Conservation (phyloP, 92 coral and sea anemone genomes). For the Phenganax marumi region DNA sequence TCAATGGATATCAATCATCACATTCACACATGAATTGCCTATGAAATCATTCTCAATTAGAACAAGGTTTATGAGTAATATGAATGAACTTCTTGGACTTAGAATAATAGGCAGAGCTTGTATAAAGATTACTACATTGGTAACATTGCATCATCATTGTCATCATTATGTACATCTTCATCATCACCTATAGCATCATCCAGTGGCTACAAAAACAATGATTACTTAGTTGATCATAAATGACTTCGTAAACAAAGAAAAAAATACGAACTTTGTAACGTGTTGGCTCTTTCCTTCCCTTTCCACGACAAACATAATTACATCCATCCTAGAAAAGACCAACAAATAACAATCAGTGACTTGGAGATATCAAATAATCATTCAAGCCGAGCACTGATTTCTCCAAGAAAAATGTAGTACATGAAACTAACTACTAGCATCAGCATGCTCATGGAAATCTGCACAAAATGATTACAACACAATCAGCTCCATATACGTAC, state of each 20-base stretch:
- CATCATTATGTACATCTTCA: constrained; percentile 40
- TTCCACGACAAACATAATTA: constrained; percentile 74
- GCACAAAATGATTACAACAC: neutral
- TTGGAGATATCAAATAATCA: neutral
- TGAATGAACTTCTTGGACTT: neutral
- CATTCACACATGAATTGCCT: no score
- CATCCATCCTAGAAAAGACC: constrained; percentile 69
- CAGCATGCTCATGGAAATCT: neutral
- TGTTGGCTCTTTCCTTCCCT: constrained; percentile 55
- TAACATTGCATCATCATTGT: constrained; percentile 62
- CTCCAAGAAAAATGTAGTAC: neutral
- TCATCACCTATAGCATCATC: constrained; percentile 85
- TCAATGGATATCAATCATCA: no score
- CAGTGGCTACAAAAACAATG: constrained; percentile 55
- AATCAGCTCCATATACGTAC: constrained; percentile 55
- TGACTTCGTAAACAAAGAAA: neutral
- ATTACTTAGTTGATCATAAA: neutral
- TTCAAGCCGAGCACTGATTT: no score
- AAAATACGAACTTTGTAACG: constrained; percentile 66
- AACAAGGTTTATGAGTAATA: no score
- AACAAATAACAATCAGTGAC: neutral
- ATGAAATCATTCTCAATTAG: no score
- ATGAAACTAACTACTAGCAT: neutral
- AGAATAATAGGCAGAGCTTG: neutral
- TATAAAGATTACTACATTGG: constrained; percentile 58